These are phyloP conservation scores for Oncorhynchus nerka DNA, from an alignment of 2,113 vertebrate species.

Conservation along the genomic window DNA sequence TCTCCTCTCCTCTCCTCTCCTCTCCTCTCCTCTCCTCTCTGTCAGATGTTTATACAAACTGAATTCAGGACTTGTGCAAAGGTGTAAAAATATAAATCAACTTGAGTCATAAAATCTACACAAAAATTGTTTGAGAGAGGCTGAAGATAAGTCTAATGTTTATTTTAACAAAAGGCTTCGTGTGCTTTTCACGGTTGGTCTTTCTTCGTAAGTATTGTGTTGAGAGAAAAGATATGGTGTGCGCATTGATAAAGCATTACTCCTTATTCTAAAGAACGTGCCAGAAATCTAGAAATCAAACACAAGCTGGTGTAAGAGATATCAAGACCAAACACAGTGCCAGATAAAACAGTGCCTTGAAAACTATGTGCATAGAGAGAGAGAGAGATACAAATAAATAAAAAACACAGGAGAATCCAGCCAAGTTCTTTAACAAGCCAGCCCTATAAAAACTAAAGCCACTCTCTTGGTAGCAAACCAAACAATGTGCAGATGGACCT, in stretches of 20 bases:
- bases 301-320: constrained; percentile 80
- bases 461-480: constrained; percentile 62
- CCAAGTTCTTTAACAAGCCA: constrained; percentile 70
- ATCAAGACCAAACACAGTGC: constrained; percentile 80
- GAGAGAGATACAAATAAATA: constrained; percentile 19
- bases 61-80: not conserved
- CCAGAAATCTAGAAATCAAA: constrained; percentile 78
- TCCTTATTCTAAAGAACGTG: constrained; percentile 77
- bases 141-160: not conserved
- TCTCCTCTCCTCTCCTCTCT: no score
- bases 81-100: not conserved
- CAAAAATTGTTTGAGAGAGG: not conserved
- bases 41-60: constrained; percentile 40
- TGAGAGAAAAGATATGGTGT: constrained; percentile 54
- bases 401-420: constrained; percentile 63
- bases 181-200: not conserved
- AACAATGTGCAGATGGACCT: constrained; percentile 61
- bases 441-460: constrained; percentile 54
- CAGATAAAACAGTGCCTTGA: constrained; percentile 77
- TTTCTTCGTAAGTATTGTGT: constrained; percentile 18
- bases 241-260: constrained; percentile 68
- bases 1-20: no score
- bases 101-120: not conserved
- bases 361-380: constrained; percentile 78
- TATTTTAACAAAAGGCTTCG: not conserved